Conservation (phyloP, 2,888 invertebrate species). For the Buathra laborator region DNA sequence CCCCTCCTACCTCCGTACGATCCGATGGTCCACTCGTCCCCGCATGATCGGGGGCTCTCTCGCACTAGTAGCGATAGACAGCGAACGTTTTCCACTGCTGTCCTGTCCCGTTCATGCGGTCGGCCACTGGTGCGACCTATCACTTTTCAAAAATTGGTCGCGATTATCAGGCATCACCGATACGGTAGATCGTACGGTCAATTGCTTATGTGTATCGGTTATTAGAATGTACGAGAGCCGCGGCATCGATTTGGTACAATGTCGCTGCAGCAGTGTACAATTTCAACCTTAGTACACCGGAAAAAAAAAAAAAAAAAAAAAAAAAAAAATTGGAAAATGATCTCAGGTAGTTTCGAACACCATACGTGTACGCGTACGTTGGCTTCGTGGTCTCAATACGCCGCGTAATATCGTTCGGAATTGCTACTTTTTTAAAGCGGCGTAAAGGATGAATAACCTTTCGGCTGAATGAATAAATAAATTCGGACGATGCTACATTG, state of each 20-base stretch:
- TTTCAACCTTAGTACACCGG: background rate
- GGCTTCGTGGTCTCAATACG: too few species aligned
- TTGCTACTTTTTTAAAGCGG: too few species aligned
- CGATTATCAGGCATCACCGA: slow-evolving; percentile 72
- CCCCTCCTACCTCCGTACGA: background rate
- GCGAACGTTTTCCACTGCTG: slow-evolving; percentile 28
- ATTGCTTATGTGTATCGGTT: slow-evolving; percentile 17
- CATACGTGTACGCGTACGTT: background rate
- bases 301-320: background rate
- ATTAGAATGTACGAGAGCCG: background rate
- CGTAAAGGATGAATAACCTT: background rate
- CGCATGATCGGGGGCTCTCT: slow-evolving; percentile 37
- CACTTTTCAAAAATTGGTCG: slow-evolving; percentile 72
- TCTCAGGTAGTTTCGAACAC: background rate
- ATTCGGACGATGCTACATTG: background rate
- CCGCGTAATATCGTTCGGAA: too few species aligned
- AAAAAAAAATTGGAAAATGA: background rate
- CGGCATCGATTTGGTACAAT: slow-evolving; percentile 26
- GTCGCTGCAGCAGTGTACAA: background rate
- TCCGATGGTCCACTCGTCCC: slow-evolving; percentile 24
- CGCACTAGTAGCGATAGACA: slow-evolving; percentile 43
- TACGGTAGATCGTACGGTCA: slow-evolving; percentile 57
- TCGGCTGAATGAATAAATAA: background rate
- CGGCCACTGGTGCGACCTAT: slow-evolving; percentile 27
- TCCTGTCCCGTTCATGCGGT: slow-evolving; percentile 42